Evolutionary conservation across 2,888 invertebrate genomes (phyloP).

Genomic region (Nebria brevicollis): DNA sequence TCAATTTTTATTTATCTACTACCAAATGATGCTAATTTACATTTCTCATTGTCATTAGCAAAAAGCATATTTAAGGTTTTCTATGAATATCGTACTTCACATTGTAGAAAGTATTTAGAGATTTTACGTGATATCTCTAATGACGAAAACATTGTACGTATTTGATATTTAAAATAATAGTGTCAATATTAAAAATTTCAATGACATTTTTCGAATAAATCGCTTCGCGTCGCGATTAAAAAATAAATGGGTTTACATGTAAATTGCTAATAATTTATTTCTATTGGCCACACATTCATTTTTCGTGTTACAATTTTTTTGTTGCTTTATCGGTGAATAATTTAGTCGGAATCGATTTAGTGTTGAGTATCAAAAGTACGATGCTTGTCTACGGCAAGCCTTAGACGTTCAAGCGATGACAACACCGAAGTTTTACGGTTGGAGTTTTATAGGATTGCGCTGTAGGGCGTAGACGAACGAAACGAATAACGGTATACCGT

Average conservation of each 20-base stretch:
- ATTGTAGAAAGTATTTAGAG: too few species aligned
- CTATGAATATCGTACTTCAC: too few species aligned
- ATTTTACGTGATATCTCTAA: too few species aligned
- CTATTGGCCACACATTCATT: not conserved
- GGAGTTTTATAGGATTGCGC: conserved; percentile 37
- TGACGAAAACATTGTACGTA: too few species aligned
- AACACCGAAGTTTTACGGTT: conserved; percentile 20
- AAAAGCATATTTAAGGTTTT: too few species aligned
- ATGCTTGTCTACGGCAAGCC: conserved; percentile 17
- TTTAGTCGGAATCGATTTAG: not conserved
- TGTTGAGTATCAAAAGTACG: not conserved
- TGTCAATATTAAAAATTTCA: too few species aligned
- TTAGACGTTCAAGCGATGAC: conserved; percentile 17
- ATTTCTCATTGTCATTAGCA: too few species aligned
- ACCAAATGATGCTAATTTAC: too few species aligned
- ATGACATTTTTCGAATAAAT: too few species aligned
- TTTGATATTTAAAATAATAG: too few species aligned
- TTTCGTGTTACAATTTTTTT: not conserved
- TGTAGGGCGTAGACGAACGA: conserved; percentile 27
- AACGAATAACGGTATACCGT: conserved; percentile 10
- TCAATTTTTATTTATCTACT: too few species aligned
- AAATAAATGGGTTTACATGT: not conserved
- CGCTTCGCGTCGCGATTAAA: not conserved
- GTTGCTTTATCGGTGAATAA: not conserved
- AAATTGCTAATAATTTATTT: not conserved